phyloP scores from a whole-genome alignment of 1,140 invertebrate species.

The Trichogramma pretiosum region DNA sequence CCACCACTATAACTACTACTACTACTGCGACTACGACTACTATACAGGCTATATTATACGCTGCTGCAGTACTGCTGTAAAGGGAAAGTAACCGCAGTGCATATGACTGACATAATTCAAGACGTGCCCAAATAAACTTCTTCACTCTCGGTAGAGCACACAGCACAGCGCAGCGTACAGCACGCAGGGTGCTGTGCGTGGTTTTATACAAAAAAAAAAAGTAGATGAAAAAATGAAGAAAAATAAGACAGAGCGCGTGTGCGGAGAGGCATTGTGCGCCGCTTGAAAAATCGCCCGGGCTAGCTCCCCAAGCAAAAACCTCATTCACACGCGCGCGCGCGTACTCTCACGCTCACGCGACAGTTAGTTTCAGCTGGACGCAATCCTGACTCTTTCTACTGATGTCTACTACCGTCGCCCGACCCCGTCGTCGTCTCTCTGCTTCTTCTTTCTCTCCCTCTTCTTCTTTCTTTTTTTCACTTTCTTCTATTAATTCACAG shows the following conservation, averaged over 20 bases:
- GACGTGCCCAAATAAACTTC: conserved; percentile 3
- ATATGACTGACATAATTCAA: conserved; percentile 3
- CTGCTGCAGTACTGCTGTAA: too few relatives aligned
- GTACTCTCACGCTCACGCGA: neutral
- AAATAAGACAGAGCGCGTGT: too few relatives aligned
- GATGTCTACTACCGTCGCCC: neutral
- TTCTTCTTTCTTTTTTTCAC: neutral
- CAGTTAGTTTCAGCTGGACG: neutral
- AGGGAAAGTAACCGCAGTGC: neutral
- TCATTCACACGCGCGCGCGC: neutral
- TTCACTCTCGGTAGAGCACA: neutral
- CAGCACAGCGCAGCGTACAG: too few relatives aligned
- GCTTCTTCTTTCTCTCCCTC: neutral
- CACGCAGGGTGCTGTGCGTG: too few relatives aligned
- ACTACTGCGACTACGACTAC: too few relatives aligned
- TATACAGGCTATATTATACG: too few relatives aligned
- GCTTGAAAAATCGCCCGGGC: conserved; percentile 8
- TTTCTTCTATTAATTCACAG: neutral
- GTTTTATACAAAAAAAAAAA: neutral
- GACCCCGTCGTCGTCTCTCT: neutral
- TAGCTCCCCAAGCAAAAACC: conserved; percentile 7
- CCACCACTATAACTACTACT: too few relatives aligned
- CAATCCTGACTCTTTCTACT: conserved; percentile 14
- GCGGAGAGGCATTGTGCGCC: too few relatives aligned
- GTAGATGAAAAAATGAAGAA: neutral